Conservation (phyloP, 2,113 vertebrate species). For the Nibea albiflora region DNA sequence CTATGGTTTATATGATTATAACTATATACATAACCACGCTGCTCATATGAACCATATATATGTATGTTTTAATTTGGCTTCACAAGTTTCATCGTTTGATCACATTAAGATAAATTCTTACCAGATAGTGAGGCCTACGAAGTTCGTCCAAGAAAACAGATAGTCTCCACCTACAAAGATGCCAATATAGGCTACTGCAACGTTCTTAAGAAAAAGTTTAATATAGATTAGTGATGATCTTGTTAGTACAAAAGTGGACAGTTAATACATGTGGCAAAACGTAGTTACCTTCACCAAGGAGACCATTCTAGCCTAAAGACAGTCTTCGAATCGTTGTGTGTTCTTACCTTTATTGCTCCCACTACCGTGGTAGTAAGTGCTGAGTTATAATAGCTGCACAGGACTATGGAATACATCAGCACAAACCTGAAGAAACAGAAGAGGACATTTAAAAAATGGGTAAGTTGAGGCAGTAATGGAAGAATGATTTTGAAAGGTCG, state of each 20-base stretch:
- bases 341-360: slow-evolving; percentile 90
- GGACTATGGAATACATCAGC: slow-evolving; percentile 91
- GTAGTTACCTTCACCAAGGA: background rate
- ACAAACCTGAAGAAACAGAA: slow-evolving; percentile 86
- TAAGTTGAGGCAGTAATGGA: background rate
- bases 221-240: background rate
- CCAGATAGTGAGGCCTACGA: slow-evolving; percentile 94
- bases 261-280: background rate
- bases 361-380: slow-evolving; percentile 92
- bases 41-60: background rate
- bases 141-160: slow-evolving; percentile 91
- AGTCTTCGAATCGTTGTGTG: background rate
- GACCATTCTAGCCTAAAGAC: background rate
- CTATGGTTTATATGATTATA: background rate
- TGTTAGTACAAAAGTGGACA: background rate
- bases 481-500: background rate
- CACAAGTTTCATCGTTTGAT: background rate
- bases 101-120: slow-evolving; percentile 74
- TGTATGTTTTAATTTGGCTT: background rate
- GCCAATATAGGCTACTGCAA: slow-evolving; percentile 91
- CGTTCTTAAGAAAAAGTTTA: slow-evolving; percentile 85
- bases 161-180: slow-evolving; percentile 95
- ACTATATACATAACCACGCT: background rate
- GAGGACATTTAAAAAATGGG: background rate
- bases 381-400: slow-evolving; percentile 95